Evolutionary conservation across 2,797 vertebrate genomes (phyloP), one percentile per base, ranked within the genome.

Genomic region (Pseudochromis fuscus): DNA sequence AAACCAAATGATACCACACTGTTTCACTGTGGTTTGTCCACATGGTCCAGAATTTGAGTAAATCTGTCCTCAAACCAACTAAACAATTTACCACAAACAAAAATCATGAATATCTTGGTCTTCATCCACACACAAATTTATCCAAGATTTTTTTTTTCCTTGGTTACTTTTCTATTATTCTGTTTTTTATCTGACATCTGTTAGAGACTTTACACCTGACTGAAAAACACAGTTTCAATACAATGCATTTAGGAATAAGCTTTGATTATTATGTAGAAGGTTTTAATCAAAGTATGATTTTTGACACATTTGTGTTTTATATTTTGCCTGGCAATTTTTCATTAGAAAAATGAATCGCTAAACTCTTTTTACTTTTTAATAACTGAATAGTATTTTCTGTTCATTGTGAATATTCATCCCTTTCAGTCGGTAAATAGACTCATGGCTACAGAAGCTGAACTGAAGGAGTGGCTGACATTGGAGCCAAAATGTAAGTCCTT

Each of bases 401-500:
- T 49, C 1, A 15, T 27, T 68, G 27, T 76, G 7, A 18, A 11
- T 64, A 3, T 72, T 67, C 0, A 10, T 69, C 25, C 69, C 3
- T 15, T 28, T 15, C n/a, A 94, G 93, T 74, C 87, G 8, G 68
- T 87, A n/a, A 93, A 89, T 64, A 83, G 88, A 46, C 61, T 93
- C 62, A 84, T 85, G 10, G 90, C 89, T 46, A 84, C 93, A 67
- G 87, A 91, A 75, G 89, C 91, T 53, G 94, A 95, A 66, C 74
- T 94, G 50, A 91, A 92, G 37, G 88, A 90, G 62, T 94, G 90
- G 93, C 62, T 74, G 60, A 72, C 88, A 55, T 57, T 50, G 75
- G 74, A 93, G 72, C 93, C 94, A 0, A 72, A 92, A 81, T 63
- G 94, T 95, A 90, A 90, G 93, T 89, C 11, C 10, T 52, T 18